phyloP scores from a whole-genome alignment of 2,888 invertebrate genomes.

The Norana najaformis region DNA sequence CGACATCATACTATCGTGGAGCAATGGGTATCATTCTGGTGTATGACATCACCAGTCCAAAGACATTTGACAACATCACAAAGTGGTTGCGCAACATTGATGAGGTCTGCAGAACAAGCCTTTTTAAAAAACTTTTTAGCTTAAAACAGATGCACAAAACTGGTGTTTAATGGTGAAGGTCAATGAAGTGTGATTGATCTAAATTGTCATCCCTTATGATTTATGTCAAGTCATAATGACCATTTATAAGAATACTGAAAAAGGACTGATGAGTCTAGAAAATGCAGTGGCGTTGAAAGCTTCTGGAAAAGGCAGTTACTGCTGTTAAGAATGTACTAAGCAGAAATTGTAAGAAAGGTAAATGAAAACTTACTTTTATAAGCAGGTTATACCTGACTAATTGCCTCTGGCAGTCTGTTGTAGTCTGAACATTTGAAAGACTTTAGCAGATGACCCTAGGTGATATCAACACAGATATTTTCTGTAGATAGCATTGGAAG shows the following conservation, averaged over 20 bases:
- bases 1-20: constrained; percentile 94
- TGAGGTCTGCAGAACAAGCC: constrained; percentile 72
- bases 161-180: no score
- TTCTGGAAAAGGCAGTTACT: background rate
- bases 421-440: background rate
- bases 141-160: no score
- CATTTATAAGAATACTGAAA: background rate
- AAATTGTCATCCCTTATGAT: background rate
- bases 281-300: background rate
- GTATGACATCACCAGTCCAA: constrained; percentile 94
- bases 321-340: background rate
- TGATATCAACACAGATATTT: background rate
- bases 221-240: background rate
- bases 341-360: background rate
- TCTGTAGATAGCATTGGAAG: background rate
- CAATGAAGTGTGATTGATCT: background rate
- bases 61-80: constrained; percentile 96
- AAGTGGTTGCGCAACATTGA: constrained; percentile 98
- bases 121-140: background rate
- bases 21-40: constrained; percentile 95
- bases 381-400: background rate
- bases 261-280: background rate
- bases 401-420: no score
- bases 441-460: background rate
- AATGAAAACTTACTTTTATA: background rate